Evolutionary conservation across 2,888 invertebrate genomes (phyloP), one percentile per base, ranked within the genome.

Genomic region (Notodonta dromedarius): DNA sequence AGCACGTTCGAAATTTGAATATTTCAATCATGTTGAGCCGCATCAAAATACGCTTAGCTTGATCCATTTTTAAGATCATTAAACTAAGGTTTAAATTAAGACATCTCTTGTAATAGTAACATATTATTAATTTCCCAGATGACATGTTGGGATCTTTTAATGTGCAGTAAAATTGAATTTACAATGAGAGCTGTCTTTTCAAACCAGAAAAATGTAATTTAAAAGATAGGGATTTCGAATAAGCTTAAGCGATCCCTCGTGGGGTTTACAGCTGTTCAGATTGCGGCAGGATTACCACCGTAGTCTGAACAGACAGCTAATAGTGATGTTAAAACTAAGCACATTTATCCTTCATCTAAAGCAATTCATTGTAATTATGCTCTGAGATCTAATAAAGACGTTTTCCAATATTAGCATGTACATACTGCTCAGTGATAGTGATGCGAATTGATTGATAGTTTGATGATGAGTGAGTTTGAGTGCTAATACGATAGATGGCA

Each of bases 241-340:
- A 52, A 3, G 32, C 52, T 32, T 52, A 13, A 13, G 48, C 14
- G 2, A 14, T n/a, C 14, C n/a, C 14, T 42, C 9, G 42, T 42
- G 42, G 11, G 42, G 9, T 42, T 35, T 7, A 42, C 8, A 11
- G 2, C 42, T 42, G 2, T 42, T 42, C 42, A 42, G 42, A 42
- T 42, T 42, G 11, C 42, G 11, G 4, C 42, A 12, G 42, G 42
- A 11, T 42, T 42, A n/a, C 46, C n/a, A n/a, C 46, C 46, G 46
- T n/a, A 46, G 46, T 46, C 46, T n/a, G n/a, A 50, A 50, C 16
- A 16, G 16, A 7, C 13, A 48, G 16, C 11, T 14, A 24, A 16
- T 24, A 44, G 77, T 85, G 82, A 70, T 85, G 88, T 87, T 73
- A 81, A 85, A 88, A 86, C 85, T 87, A 85, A 84, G 84, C 83